Base-by-base conservation (phyloP, 1,140 invertebrate genomes). In the Bombus consobrinus region DNA sequence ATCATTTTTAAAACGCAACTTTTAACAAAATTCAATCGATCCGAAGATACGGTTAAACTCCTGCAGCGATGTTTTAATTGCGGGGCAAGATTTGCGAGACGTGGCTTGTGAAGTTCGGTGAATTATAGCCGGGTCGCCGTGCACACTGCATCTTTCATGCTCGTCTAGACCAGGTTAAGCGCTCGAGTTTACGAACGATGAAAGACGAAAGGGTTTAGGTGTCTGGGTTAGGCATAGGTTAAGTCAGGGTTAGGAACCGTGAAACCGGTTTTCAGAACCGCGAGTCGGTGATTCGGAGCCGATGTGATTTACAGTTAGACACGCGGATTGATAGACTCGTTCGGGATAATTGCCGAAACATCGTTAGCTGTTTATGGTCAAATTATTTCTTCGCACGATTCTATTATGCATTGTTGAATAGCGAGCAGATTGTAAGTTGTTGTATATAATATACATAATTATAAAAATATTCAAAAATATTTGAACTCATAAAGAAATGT, bases 251-350 rank as follows among this genome's bases (percentile, higher is more conserved):
- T 69, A 80, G 78, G 34, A 80, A 71, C 66, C 78, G 66, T 18
- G 66, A 39, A 81, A 81, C 79, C 79, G 79, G 79, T 81, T 79
- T 53, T 81, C 47, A 81, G 79, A 39, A 81, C 15, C 69, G 37
- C n/a, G 47, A 59, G 25, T 41, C 43, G 9, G 10, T 72, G 43
- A 37, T 53, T 66, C 79, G 10, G 28, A 25, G 68, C 34, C 15
- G 25, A 72, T 72, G 79, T 72, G 47, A 81, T 81, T 81, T 81
- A 81, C 34, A 41, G 64, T 80, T 71, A 47, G 43, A 80, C 43
- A 53, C 15, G 8, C 15, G 34, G 25, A 71, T 80, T 80, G 41
- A 80, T 80, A 68, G 68, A 72, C 28, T 57, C 32, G 68, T 59
- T 72, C 5, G 9, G 8, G 28, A 72, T 72, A 59, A 59, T 71